Evolutionary conservation across 2,113 vertebrate species (phyloP).

Genomic region (Tamias sibiricus): DNA sequence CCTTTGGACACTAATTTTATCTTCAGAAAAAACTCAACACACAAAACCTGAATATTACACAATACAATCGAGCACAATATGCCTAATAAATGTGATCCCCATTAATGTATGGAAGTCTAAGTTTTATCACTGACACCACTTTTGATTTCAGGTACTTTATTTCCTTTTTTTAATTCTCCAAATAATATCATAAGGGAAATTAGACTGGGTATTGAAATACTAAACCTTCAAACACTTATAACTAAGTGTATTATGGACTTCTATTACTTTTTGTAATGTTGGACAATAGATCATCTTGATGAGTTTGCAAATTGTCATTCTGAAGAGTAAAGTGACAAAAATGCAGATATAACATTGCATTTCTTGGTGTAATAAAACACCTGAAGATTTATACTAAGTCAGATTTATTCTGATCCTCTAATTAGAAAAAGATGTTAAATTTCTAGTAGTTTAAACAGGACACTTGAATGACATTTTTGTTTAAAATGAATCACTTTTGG

Average conservation of each 20-base stretch:
- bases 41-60: background rate
- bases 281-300: background rate
- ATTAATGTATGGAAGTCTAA: background rate
- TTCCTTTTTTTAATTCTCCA: background rate
- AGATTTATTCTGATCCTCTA: slow-evolving; percentile 21
- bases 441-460: slow-evolving; percentile 10
- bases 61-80: background rate
- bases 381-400: background rate
- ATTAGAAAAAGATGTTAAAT: slow-evolving; percentile 59
- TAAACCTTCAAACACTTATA: background rate
- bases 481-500: background rate
- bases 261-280: background rate
- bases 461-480: slow-evolving; percentile 44
- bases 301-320: background rate
- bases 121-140: background rate
- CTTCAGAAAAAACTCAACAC: background rate
- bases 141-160: background rate
- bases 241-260: background rate
- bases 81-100: background rate
- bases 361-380: background rate
- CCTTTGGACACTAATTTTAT: background rate
- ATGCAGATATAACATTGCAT: background rate
- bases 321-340: slow-evolving; percentile 20
- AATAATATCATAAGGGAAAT: background rate
- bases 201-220: background rate